phyloP scores from a whole-genome alignment of 2,113 vertebrate species.

The Fulica atra region DNA sequence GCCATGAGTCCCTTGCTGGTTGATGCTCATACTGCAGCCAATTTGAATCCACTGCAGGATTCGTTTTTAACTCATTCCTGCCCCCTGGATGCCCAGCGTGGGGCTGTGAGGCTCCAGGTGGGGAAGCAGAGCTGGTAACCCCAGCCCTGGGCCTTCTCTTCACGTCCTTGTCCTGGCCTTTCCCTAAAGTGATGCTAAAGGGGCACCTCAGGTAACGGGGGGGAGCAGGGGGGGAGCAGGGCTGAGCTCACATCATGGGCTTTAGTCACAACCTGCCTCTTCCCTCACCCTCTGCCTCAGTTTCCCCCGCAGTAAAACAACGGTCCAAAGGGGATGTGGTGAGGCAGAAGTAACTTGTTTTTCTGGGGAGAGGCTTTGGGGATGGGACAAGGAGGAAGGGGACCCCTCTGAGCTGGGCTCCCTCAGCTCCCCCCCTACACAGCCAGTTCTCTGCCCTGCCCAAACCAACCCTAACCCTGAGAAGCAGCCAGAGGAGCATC shows the following conservation, averaged over 20 bases:
- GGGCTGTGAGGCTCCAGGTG: rapidly evolving
- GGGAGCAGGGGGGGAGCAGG: rapidly evolving
- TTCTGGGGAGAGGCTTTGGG: neutral
- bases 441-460: neutral
- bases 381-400: neutral
- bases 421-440: neutral
- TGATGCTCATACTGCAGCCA: neutral
- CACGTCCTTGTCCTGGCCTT: neutral
- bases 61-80: too few relatives aligned
- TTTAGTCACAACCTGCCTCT: neutral
- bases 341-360: neutral
- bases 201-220: rapidly evolving
- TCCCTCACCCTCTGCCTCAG: neutral
- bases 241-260: rapidly evolving
- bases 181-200: neutral
- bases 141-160: neutral
- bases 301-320: neutral
- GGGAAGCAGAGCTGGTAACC: neutral
- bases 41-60: neutral
- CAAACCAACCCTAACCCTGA: neutral
- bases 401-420: neutral
- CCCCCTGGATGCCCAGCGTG: rapidly evolving
- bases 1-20: neutral
- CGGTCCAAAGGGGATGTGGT: rapidly evolving
- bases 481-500: neutral